Conservation (phyloP, 1,140 invertebrate genomes). For the Ips typographus region DNA sequence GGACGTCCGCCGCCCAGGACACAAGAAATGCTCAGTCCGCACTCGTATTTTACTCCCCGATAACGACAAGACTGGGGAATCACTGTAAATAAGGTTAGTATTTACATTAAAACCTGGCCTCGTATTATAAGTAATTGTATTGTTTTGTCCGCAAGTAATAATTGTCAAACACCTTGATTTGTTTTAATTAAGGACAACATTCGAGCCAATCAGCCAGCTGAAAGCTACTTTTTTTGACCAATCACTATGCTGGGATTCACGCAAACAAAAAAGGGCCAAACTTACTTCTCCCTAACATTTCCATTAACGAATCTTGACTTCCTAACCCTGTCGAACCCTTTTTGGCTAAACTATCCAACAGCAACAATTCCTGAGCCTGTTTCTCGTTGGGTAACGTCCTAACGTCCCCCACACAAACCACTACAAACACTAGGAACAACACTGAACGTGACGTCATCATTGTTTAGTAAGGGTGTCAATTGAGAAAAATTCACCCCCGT, state of each 20-base stretch:
- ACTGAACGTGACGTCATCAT: neutral
- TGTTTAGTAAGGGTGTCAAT: too few relatives aligned
- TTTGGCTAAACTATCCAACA: conserved; percentile 69
- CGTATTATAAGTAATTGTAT: neutral
- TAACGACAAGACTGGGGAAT: conserved; percentile 90
- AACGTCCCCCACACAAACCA: conserved; percentile 34
- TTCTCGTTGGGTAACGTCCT: conserved; percentile 58
- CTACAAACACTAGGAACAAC: neutral
- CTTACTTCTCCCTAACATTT: conserved; percentile 81
- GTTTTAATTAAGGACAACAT: neutral
- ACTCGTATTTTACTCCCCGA: conserved; percentile 84
- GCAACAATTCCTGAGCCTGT: conserved; percentile 71
- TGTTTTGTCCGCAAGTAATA: neutral
- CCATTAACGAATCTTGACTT: conserved; percentile 72
- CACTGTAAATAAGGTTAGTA: conserved; percentile 61
- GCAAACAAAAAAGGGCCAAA: neutral
- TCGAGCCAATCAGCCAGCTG: too few relatives aligned
- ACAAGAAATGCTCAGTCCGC: conserved; percentile 86
- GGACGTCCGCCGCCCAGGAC: conserved; percentile 83
- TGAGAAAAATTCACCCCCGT: too few relatives aligned
- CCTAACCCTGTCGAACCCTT: conserved; percentile 54
- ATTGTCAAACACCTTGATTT: neutral
- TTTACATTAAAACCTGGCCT: neutral
- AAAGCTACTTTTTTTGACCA: too few relatives aligned
- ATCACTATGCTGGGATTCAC: too few relatives aligned